Evolutionary conservation across 2,888 invertebrate species (phyloP).

Genomic region (Nemapogon koenigi): DNA sequence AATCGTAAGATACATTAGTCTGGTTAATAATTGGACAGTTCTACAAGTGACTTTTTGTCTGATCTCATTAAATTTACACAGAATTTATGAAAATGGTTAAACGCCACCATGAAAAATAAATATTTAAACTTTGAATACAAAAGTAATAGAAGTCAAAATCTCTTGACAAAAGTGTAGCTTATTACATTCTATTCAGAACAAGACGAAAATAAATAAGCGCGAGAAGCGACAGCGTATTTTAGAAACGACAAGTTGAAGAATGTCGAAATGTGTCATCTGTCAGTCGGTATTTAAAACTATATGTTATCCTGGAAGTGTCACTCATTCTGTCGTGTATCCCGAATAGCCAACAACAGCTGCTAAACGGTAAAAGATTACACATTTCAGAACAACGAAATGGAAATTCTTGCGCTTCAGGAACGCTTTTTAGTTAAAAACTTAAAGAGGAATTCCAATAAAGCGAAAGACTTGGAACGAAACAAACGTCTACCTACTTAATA

Average conservation of each 20-base stretch:
- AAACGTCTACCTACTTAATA: too few species aligned
- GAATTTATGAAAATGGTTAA: too few species aligned
- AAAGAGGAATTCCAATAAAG: constrained; percentile 6
- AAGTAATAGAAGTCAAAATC: too few species aligned
- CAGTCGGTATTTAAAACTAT: constrained; percentile 62
- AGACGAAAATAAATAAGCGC: constrained; percentile 43
- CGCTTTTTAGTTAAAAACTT: constrained; percentile 18
- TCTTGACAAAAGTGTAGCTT: too few species aligned
- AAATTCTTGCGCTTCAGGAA: constrained; percentile 33
- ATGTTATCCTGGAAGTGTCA: constrained; percentile 55
- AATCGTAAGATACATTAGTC: constrained; percentile 34
- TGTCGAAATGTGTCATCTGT: constrained; percentile 65
- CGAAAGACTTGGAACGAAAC: constrained; percentile 3
- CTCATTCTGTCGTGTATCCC: constrained; percentile 41
- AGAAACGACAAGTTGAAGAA: constrained; percentile 62
- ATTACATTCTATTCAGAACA: too few species aligned
- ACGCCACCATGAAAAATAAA: too few species aligned
- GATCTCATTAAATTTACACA: constrained; percentile 30
- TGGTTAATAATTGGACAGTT: constrained; percentile 31
- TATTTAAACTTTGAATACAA: too few species aligned
- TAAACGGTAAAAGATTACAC: constrained; percentile 29
- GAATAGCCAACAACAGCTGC: constrained; percentile 52
- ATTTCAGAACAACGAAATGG: constrained; percentile 38
- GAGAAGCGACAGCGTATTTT: constrained; percentile 38
- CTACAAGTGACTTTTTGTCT: constrained; percentile 35